These are phyloP conservation scores for Synanthedon andrenaeformis DNA, from an alignment of 2,888 invertebrate species.

Conservation along the genomic window DNA sequence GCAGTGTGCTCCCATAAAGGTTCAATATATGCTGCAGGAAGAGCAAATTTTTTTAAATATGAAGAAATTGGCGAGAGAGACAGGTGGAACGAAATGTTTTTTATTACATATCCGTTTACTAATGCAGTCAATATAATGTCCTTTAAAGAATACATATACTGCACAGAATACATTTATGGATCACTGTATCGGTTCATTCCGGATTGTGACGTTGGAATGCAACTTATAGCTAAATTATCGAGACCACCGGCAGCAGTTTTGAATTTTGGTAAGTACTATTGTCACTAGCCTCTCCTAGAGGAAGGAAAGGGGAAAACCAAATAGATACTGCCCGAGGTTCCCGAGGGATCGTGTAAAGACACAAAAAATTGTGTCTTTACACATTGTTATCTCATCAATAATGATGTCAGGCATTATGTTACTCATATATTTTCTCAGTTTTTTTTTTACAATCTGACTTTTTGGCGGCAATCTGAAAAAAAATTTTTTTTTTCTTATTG, in stretches of 20 bases:
- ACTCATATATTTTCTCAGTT: too few relatives aligned
- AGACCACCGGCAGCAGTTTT: constrained; percentile 38
- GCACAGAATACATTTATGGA: constrained; percentile 24
- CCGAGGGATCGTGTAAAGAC: too few relatives aligned
- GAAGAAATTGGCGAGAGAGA: constrained; percentile 25
- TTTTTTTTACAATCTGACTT: too few relatives aligned
- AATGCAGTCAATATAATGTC: constrained; percentile 22
- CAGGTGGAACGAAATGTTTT: constrained; percentile 21
- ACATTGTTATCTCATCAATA: too few relatives aligned
- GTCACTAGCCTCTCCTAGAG: not conserved
- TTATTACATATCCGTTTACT: not conserved
- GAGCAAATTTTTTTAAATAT: constrained; percentile 39
- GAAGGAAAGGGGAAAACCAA: too few relatives aligned
- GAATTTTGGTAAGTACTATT: constrained; percentile 34
- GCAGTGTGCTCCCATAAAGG: constrained; percentile 40
- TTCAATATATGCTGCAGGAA: constrained; percentile 35
- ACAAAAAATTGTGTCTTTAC: too few relatives aligned
- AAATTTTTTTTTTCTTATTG: too few relatives aligned
- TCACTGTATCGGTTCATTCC: constrained; percentile 40
- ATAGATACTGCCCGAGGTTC: too few relatives aligned
- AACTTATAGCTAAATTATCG: constrained; percentile 25
- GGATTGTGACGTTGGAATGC: constrained; percentile 22
- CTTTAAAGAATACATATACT: constrained; percentile 41
- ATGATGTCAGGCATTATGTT: too few relatives aligned
- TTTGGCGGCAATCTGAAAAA: too few relatives aligned